phyloP scores from a whole-genome alignment of 2,888 invertebrate species.

The Caenorhabditis doughertyi region DNA sequence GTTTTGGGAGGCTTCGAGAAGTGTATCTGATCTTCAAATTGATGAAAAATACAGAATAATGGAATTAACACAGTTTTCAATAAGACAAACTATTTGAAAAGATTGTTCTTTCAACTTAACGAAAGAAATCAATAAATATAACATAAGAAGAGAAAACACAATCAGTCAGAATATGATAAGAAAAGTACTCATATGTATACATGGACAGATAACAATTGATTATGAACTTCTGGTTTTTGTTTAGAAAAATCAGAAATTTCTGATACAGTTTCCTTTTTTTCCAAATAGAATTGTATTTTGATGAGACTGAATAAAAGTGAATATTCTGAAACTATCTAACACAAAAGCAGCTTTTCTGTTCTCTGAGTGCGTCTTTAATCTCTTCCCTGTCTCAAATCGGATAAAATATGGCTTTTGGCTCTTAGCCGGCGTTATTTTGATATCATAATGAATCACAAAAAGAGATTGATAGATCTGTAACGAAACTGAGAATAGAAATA shows the following conservation, averaged over 20 bases:
- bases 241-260: no score
- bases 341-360: not conserved
- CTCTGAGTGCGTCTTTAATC: not conserved
- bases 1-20: no score
- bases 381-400: not conserved
- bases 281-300: not conserved
- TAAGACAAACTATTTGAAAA: no score
- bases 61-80: not conserved
- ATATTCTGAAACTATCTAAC: not conserved
- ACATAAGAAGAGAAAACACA: conserved; percentile 4
- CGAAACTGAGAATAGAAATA: conserved; percentile 6
- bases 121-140: not conserved
- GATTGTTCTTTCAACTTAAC: not conserved
- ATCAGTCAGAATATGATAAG: conserved; percentile 3
- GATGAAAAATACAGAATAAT: not conserved
- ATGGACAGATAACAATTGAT: not conserved
- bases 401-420: not conserved
- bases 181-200: not conserved
- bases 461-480: conserved; percentile 13
- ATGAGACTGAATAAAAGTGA: not conserved
- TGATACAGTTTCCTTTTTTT: no score
- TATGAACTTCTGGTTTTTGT: not conserved
- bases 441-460: not conserved
- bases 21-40: not conserved
- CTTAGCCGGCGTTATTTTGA: not conserved